phyloP scores from a whole-genome alignment of 2,113 vertebrate species.

The Anguilla rostrata region DNA sequence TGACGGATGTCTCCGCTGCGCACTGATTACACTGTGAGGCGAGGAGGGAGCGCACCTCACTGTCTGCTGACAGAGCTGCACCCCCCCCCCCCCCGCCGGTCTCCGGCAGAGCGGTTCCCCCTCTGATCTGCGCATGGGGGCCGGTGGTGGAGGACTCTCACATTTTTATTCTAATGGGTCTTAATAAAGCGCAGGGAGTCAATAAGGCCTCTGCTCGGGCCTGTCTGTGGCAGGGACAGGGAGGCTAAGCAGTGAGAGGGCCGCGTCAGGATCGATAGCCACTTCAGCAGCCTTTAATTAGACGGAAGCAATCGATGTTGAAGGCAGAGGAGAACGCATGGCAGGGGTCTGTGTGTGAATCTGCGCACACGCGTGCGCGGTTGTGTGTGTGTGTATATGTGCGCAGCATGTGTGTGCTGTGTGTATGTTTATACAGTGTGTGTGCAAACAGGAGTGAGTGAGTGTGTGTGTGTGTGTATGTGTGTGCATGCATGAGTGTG shows the following conservation, averaged over 20 bases:
- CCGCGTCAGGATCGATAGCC: conserved; percentile 61
- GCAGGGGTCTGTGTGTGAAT: conserved; percentile 13
- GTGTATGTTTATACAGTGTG: too few relatives aligned
- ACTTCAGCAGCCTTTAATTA: conserved; percentile 68
- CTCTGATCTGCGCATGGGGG: background rate
- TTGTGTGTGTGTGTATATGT: background rate
- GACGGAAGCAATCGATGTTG: conserved; percentile 61
- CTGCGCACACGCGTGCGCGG: background rate
- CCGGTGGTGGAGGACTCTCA: background rate
- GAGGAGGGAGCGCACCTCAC: background rate
- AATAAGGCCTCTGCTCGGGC: conserved; percentile 29
- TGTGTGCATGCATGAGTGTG: background rate
- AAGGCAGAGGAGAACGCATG: conserved; percentile 44
- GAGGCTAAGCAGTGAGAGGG: conserved; percentile 38
- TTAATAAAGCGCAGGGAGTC: conserved; percentile 45
- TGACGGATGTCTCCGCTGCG: background rate
- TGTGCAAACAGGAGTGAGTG: too few relatives aligned
- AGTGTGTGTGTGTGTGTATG: too few relatives aligned
- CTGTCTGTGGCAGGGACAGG: conserved; percentile 20
- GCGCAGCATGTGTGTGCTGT: too few relatives aligned
- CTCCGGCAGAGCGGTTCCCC: background rate
- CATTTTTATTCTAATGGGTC: conserved; percentile 8
- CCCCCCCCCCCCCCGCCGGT: too few relatives aligned
- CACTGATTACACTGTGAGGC: background rate
- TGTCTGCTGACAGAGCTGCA: background rate